These are phyloP conservation scores for Stegophylla sp. DNA, from an alignment of 2,888 invertebrate species.

Conservation along the genomic window DNA sequence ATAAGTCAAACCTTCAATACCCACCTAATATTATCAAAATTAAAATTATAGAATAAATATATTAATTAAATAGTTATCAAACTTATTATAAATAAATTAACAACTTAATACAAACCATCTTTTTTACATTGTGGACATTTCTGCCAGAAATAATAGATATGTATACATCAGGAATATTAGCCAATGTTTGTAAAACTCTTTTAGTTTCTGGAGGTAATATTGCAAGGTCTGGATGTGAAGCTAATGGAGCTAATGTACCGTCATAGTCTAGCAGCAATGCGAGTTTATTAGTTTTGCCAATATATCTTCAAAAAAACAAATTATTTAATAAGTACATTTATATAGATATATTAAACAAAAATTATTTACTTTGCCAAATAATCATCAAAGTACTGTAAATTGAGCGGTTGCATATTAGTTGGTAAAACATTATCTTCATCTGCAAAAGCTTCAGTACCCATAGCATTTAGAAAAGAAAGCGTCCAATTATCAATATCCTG, in stretches of 20 bases:
- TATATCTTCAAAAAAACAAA: conserved; percentile 72
- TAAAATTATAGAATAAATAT: background rate
- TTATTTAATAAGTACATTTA: background rate
- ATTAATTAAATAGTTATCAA: background rate
- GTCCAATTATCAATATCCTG: conserved; percentile 90
- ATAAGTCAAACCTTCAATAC: conserved; percentile 88
- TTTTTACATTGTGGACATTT: conserved; percentile 84
- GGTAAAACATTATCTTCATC: conserved; percentile 83
- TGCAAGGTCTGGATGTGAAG: conserved; percentile 87
- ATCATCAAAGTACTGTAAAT: conserved; percentile 88
- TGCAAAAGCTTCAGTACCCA: conserved; percentile 77
- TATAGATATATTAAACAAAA: background rate
- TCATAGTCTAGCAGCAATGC: conserved; percentile 86
- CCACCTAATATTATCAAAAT: conserved; percentile 68
- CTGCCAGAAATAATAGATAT: conserved; percentile 87
- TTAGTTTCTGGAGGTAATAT: conserved; percentile 84
- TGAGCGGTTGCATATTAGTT: conserved; percentile 87
- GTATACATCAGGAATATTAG: conserved; percentile 85
- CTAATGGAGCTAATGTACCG: conserved; percentile 86
- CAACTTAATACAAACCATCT: conserved; percentile 73
- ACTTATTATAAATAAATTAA: background rate
- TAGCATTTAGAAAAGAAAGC: conserved; percentile 83
- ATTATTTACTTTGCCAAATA: conserved; percentile 80
- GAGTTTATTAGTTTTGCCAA: conserved; percentile 84
- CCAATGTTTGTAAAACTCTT: conserved; percentile 79